phyloP scores from a whole-genome alignment of 2,797 vertebrate species.

The Carcharodon carcharias region DNA sequence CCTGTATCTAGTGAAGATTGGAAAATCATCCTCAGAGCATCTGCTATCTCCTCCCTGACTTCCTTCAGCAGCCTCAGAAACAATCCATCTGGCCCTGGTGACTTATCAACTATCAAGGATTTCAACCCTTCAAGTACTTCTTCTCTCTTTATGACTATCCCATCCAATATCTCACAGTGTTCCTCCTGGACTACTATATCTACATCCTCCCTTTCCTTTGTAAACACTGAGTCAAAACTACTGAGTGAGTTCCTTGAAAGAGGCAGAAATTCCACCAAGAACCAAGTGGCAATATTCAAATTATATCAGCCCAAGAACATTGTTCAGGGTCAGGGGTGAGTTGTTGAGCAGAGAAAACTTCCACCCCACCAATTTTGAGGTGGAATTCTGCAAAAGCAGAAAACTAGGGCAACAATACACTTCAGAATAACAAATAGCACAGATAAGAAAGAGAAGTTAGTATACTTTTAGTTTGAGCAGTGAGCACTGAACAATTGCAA shows the following conservation, averaged over 20 bases:
- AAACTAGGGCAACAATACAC: neutral
- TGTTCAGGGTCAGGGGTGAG: neutral
- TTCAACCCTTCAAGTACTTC: too few relatives aligned
- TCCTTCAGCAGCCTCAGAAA: too few relatives aligned
- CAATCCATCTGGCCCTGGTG: too few relatives aligned
- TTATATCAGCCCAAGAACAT: neutral
- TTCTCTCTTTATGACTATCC: too few relatives aligned
- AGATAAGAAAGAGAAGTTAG: neutral
- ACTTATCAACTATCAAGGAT: too few relatives aligned
- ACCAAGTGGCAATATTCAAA: neutral
- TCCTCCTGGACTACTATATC: too few relatives aligned
- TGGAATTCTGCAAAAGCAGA: neutral
- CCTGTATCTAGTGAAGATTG: too few relatives aligned
- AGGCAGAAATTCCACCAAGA: neutral
- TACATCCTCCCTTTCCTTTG: too few relatives aligned
- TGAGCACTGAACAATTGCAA: neutral
- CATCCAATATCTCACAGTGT: too few relatives aligned
- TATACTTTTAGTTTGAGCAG: neutral
- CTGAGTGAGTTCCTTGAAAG: neutral
- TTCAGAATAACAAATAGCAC: neutral
- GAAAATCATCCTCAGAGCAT: too few relatives aligned
- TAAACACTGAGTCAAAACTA: too few relatives aligned
- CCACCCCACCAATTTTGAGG: neutral
- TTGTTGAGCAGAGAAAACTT: neutral
- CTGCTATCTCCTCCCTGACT: too few relatives aligned